These are phyloP conservation scores for Laticauda laticaudata DNA, from an alignment of 2,113 vertebrate genomes.

Conservation along the genomic window DNA sequence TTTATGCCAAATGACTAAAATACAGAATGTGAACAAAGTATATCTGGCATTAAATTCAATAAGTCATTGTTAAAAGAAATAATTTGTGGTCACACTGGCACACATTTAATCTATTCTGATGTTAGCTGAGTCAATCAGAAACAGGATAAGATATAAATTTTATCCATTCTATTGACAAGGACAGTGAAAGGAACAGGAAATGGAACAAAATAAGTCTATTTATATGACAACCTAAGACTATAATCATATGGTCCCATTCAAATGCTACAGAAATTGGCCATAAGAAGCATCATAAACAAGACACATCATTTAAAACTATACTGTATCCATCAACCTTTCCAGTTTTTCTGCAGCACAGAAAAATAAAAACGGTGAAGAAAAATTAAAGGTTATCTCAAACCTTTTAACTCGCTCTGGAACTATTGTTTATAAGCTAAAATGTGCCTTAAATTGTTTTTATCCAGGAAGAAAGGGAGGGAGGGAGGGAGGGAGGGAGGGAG, in stretches of 20 bases:
- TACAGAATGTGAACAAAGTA: conserved; percentile 49
- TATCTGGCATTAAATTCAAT: conserved; percentile 60
- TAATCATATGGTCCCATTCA: conserved; percentile 72
- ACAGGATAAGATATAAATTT: conserved; percentile 56
- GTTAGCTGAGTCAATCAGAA: conserved; percentile 62
- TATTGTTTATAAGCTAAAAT: background rate
- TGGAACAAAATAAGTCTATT: conserved; percentile 74
- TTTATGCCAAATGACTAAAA: conserved; percentile 58
- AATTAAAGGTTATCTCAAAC: conserved; percentile 63
- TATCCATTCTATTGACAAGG: conserved; percentile 67
- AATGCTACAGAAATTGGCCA: conserved; percentile 66
- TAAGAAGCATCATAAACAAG: conserved; percentile 62
- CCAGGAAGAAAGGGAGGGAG: background rate
- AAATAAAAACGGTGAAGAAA: conserved; percentile 61
- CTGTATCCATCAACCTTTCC: conserved; percentile 62
- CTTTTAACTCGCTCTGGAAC: background rate
- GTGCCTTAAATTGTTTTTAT: background rate
- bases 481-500: background rate
- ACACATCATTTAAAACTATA: conserved; percentile 59
- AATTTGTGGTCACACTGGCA: conserved; percentile 65
- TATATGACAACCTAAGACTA: conserved; percentile 72
- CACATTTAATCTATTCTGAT: conserved; percentile 69
- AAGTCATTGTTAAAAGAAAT: conserved; percentile 61
- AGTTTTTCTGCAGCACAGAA: conserved; percentile 50
- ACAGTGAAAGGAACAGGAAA: conserved; percentile 63